A percentile compares a stretch with the other conserved stretches of the same genome.
Evolutionary conservation across 2,888 invertebrate species (phyloP).

Genomic region (Tethea ocularis): DNA sequence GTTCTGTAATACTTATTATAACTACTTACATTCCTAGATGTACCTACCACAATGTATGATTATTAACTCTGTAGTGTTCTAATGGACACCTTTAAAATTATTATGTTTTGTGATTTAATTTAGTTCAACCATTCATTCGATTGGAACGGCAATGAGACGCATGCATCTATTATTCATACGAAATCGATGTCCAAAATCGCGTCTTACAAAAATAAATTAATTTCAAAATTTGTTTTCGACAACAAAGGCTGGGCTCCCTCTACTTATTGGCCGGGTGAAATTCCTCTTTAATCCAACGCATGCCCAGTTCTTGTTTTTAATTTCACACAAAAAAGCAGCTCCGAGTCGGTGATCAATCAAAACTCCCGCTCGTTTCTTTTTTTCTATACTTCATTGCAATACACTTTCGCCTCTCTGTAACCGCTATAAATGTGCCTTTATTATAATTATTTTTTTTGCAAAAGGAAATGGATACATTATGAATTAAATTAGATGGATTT

Average conservation of each 20-base stretch:
- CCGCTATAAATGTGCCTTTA: conserved; percentile 74
- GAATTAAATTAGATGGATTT: conserved; percentile 76
- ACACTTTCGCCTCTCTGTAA: conserved; percentile 77
- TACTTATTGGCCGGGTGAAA: conserved; percentile 68
- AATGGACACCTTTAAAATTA: conserved; percentile 7
- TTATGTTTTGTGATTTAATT: no score
- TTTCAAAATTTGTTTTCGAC: conserved; percentile 63
- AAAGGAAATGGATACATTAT: conserved; percentile 75
- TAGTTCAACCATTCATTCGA: no score
- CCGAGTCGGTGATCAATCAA: conserved; percentile 82
- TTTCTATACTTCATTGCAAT: conserved; percentile 78
- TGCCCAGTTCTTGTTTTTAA: conserved; percentile 79
- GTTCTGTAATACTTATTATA: conserved; percentile 30
- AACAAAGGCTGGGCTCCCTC: conserved; percentile 62
- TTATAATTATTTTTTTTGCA: conserved; percentile 77
- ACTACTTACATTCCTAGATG: conserved; percentile 7
- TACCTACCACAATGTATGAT: conserved; percentile 6
- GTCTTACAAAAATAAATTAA: conserved; percentile 66
- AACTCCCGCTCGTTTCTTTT: conserved; percentile 70
- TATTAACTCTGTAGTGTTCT: background rate
- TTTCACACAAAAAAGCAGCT: conserved; percentile 79
- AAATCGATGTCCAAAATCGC: conserved; percentile 52
- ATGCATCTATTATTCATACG: conserved; percentile 50
- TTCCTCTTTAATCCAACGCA: conserved; percentile 80
- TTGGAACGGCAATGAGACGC: conserved; percentile 31